phyloP scores from a whole-genome alignment of 2,888 invertebrate species.

The Eristalinus aeneus region DNA sequence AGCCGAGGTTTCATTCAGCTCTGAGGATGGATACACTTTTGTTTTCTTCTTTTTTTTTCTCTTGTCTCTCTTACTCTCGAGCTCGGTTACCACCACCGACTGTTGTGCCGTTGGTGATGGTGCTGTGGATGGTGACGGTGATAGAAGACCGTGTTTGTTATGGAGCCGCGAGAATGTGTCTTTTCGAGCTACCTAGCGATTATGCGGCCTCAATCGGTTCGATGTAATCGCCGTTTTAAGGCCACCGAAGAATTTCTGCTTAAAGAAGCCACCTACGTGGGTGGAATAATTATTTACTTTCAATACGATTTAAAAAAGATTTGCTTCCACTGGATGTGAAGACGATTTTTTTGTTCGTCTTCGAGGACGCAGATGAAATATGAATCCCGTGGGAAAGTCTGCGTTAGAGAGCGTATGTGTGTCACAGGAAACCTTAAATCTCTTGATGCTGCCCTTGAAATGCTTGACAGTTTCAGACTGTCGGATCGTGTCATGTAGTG shows the following conservation, averaged over 20 bases:
- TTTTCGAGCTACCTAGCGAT: slow-evolving; percentile 33
- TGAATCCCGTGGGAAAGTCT: slow-evolving; percentile 19
- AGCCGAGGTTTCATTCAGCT: slow-evolving; percentile 33
- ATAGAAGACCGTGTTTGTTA: slow-evolving; percentile 43
- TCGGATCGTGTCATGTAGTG: neutral
- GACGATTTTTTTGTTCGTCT: neutral
- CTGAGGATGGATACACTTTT: neutral
- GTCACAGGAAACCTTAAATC: neutral
- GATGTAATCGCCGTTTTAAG: slow-evolving; percentile 70
- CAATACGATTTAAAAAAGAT: neutral
- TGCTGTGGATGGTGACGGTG: neutral
- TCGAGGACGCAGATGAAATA: slow-evolving; percentile 3
- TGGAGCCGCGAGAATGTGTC: neutral
- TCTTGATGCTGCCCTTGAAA: neutral
- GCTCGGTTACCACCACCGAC: neutral
- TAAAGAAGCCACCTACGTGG: slow-evolving; percentile 60
- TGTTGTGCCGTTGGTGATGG: neutral
- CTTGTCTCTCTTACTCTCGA: neutral
- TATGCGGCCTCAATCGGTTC: slow-evolving; percentile 68
- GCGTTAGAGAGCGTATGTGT: neutral
- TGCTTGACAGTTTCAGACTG: neutral
- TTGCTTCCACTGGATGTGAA: neutral
- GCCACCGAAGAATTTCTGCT: slow-evolving; percentile 69
- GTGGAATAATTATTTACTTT: slow-evolving; percentile 50
- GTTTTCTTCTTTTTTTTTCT: neutral